phyloP scores from a whole-genome alignment of 2,113 vertebrate genomes.

The Lamprologus lemairii region DNA sequence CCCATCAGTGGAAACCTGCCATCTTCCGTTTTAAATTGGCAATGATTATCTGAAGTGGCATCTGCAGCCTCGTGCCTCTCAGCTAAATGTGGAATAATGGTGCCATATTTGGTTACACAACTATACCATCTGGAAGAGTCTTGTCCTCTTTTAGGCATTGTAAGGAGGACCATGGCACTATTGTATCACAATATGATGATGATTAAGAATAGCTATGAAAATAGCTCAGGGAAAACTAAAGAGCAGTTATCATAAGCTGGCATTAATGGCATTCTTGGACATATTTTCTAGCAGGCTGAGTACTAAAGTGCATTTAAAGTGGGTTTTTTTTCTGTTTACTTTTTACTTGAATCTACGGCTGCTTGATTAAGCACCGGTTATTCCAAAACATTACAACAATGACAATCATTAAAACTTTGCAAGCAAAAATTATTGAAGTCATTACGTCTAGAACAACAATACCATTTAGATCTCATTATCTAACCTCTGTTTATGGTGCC shows the following conservation, averaged over 20 bases:
- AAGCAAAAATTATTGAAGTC: constrained; percentile 3
- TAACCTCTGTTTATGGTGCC: background rate
- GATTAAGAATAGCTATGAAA: background rate
- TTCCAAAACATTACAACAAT: background rate
- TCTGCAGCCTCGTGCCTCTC: constrained; percentile 39
- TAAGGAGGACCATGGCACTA: background rate
- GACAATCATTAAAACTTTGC: background rate
- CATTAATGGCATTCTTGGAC: background rate
- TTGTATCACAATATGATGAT: background rate
- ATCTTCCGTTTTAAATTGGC: constrained; percentile 27
- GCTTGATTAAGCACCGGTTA: constrained; percentile 13
- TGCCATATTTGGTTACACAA: constrained; percentile 32
- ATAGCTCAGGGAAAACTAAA: background rate
- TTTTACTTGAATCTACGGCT: background rate
- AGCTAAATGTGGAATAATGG: constrained; percentile 37
- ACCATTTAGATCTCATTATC: constrained; percentile 25
- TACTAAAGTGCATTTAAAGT: background rate
- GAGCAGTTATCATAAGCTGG: background rate
- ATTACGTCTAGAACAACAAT: constrained; percentile 2
- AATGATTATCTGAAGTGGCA: constrained; percentile 48
- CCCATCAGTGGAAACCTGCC: constrained; percentile 41
- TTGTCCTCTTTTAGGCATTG: constrained; percentile 9
- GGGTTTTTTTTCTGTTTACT: background rate
- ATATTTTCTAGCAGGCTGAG: background rate
- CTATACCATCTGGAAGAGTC: constrained; percentile 30